phyloP scores from a whole-genome alignment of 2,113 vertebrate genomes.

The Sorex fumeus region DNA sequence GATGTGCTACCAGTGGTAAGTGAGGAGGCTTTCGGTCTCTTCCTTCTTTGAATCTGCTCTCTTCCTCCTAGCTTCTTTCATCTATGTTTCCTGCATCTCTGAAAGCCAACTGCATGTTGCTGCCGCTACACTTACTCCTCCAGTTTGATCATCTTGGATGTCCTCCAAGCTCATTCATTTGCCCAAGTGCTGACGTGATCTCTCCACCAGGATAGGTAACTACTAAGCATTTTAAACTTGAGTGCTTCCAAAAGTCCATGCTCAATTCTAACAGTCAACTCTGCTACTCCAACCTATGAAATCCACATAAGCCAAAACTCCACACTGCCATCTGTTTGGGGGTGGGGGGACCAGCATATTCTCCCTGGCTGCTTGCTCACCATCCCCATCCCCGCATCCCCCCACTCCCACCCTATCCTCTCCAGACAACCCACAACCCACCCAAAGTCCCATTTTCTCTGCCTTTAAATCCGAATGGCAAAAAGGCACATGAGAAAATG shows the following conservation, averaged over 20 bases:
- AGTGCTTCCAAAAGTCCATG: neutral
- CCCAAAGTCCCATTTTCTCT: neutral
- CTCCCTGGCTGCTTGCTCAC: too few relatives aligned
- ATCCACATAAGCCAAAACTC: neutral
- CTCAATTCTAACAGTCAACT: neutral
- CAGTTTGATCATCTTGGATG: neutral
- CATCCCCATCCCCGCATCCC: too few relatives aligned
- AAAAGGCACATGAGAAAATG: too few relatives aligned
- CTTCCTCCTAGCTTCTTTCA: neutral
- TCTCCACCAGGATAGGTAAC: neutral
- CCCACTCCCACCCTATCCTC: neutral
- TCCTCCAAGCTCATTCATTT: neutral
- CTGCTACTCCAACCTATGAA: neutral
- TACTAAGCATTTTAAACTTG: neutral
- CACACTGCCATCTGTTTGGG: neutral
- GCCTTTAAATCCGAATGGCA: neutral
- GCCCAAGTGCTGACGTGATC: neutral
- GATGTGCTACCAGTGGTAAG: neutral
- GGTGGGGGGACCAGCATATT: neutral
- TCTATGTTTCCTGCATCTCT: neutral
- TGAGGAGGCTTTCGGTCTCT: neutral
- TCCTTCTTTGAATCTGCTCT: neutral
- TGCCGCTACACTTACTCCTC: neutral
- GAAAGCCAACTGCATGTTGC: neutral
- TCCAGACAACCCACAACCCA: too few relatives aligned